These are phyloP conservation scores for Incurvaria masculella DNA, from an alignment of 2,888 invertebrate species.

Conservation along the genomic window DNA sequence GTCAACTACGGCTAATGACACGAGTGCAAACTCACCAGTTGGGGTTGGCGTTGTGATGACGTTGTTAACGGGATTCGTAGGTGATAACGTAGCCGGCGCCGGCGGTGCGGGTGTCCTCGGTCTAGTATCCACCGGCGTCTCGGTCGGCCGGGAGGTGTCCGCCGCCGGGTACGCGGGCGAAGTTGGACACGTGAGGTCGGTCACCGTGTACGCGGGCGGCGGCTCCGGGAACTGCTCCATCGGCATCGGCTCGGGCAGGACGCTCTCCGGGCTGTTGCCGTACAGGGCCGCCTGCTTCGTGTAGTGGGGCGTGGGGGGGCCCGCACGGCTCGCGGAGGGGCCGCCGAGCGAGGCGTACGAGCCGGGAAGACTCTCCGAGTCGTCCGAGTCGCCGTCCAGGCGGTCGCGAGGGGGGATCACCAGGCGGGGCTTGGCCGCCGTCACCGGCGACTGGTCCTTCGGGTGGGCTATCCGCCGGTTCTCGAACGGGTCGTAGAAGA, in stretches of 20 bases:
- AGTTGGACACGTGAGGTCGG: not conserved
- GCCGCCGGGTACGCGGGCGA: conserved; percentile 13
- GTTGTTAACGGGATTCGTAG: conserved; percentile 10
- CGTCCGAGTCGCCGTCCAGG: not conserved
- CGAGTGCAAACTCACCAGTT: conserved; percentile 19
- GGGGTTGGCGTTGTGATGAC: conserved; percentile 24
- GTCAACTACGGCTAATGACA: too few relatives aligned
- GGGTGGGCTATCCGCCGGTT: conserved; percentile 28
- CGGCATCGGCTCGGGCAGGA: conserved; percentile 23
- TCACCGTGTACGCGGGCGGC: conserved; percentile 36
- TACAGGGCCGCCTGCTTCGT: not conserved
- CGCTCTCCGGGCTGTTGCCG: not conserved
- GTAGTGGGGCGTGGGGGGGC: not conserved
- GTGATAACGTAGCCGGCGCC: not conserved
- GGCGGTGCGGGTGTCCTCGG: too few relatives aligned
- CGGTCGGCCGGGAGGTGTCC: not conserved
- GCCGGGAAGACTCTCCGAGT: not conserved
- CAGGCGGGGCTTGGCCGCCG: not conserved
- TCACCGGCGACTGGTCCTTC: conserved; percentile 1
- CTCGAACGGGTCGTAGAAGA: conserved; percentile 40
- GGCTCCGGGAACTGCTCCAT: conserved; percentile 31
- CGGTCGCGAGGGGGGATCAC: not conserved
- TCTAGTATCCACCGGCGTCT: not conserved
- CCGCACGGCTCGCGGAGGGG: too few relatives aligned
- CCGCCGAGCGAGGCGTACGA: too few relatives aligned